Evolutionary conservation across 2,797 vertebrate species (phyloP).

Genomic region (Valencia hispanica): DNA sequence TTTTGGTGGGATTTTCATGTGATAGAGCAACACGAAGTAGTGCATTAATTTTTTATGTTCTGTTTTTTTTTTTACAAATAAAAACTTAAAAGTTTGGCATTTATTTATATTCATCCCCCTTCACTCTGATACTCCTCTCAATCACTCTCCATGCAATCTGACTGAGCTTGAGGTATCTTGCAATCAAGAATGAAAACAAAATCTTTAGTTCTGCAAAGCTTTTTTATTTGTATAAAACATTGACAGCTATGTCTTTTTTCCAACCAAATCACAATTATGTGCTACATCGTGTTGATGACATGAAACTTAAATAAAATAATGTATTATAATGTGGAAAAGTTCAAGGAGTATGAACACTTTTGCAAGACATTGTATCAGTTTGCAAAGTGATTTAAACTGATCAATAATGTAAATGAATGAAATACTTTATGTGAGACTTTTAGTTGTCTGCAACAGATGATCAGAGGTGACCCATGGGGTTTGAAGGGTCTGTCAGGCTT

Average conservation of each 20-base stretch:
- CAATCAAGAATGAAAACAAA: background rate
- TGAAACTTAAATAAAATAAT: background rate
- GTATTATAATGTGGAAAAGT: background rate
- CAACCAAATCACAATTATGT: background rate
- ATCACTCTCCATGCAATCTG: too few relatives aligned
- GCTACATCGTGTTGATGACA: background rate
- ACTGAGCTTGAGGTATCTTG: background rate
- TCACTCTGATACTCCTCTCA: background rate
- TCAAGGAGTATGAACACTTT: background rate
- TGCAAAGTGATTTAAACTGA: background rate
- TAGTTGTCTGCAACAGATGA: slow-evolving; percentile 62
- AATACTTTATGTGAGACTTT: slow-evolving; percentile 33
- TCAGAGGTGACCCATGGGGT: slow-evolving; percentile 94
- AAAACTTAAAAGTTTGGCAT: too few relatives aligned
- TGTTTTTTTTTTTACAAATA: too few relatives aligned
- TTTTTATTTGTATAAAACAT: background rate
- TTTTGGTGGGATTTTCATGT: background rate
- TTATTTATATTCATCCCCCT: background rate
- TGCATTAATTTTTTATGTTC: too few relatives aligned
- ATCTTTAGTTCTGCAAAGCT: background rate
- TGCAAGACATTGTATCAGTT: background rate
- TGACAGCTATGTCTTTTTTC: background rate
- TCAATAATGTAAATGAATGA: background rate
- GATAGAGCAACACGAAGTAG: background rate
- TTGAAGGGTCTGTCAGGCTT: slow-evolving; percentile 86